phyloP scores from a whole-genome alignment of 2,113 vertebrate genomes.

The Archilochus colubris region DNA sequence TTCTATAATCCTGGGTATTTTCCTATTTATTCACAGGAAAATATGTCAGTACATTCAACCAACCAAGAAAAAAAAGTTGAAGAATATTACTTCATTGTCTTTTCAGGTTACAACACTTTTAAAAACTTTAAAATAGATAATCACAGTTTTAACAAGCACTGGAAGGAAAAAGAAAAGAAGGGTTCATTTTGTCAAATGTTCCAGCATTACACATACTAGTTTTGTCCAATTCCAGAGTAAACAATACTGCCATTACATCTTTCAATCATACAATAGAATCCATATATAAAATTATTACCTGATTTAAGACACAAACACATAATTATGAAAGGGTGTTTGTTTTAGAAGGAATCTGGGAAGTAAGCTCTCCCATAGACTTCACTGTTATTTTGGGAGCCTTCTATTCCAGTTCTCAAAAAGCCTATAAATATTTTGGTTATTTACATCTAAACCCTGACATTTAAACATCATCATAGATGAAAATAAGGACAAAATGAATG shows the following conservation, averaged over 20 bases:
- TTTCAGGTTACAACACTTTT: neutral
- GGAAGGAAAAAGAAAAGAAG: neutral
- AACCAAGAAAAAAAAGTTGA: neutral
- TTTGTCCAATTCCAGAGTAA: neutral
- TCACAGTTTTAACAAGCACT: neutral
- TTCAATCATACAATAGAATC: neutral
- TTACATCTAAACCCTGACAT: neutral
- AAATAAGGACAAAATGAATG: neutral
- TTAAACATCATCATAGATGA: neutral
- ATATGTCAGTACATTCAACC: neutral
- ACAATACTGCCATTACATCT: neutral
- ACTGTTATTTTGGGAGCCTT: neutral
- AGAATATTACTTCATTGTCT: neutral
- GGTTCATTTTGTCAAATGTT: neutral
- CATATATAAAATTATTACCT: neutral
- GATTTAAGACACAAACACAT: neutral
- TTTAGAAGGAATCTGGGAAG: neutral
- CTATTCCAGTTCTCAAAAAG: neutral
- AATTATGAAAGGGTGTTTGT: neutral
- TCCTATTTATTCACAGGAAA: neutral
- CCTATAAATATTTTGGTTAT: neutral
- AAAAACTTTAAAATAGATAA: neutral
- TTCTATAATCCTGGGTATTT: slow-evolving; percentile 4
- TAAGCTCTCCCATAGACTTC: neutral
- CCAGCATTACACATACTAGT: neutral